Percentiles rank a stretch among this genome's conserved stretches.
Conservation (phyloP, 1,140 invertebrate genomes). For the Mycetomoellerius zeteki region DNA sequence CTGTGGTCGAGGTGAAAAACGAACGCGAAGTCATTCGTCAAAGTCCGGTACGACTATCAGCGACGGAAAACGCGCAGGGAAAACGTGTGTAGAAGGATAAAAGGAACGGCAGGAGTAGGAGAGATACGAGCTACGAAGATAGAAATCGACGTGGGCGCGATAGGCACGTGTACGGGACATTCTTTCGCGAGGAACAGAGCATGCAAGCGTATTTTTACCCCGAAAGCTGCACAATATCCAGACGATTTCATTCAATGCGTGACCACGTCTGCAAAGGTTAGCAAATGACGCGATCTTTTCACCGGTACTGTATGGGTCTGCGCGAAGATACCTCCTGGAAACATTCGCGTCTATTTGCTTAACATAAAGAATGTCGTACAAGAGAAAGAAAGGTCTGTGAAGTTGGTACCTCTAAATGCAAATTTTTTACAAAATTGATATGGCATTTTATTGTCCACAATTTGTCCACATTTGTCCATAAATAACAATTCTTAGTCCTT, state of each 20-base stretch:
- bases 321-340: constrained; percentile 74
- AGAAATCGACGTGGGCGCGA: not conserved
- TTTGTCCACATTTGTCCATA: too few species aligned
- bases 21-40: constrained; percentile 62
- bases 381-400: not conserved
- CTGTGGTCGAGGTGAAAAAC: constrained; percentile 43
- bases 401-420: too few species aligned
- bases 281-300: constrained; percentile 73
- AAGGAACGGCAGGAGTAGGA: not conserved
- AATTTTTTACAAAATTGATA: too few species aligned
- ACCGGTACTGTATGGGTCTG: constrained; percentile 46
- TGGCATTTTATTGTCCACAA: too few species aligned
- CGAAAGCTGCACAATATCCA: constrained; percentile 63
- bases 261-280: constrained; percentile 64
- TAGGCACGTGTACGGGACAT: not conserved
- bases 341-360: constrained; percentile 73
- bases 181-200: constrained; percentile 11
- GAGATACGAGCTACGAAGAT: constrained; percentile 7
- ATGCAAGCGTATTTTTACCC: constrained; percentile 50
- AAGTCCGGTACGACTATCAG: constrained; percentile 60
- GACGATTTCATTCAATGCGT: constrained; percentile 63
- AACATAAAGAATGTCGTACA: constrained; percentile 24
- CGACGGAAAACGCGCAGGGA: constrained; percentile 28
- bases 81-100: constrained; percentile 18
- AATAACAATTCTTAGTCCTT: too few species aligned